A percentile compares a stretch with the other conserved stretches of the same genome.
phyloP scores from a whole-genome alignment of 2,888 invertebrate species.

The Torymus tubicola region DNA sequence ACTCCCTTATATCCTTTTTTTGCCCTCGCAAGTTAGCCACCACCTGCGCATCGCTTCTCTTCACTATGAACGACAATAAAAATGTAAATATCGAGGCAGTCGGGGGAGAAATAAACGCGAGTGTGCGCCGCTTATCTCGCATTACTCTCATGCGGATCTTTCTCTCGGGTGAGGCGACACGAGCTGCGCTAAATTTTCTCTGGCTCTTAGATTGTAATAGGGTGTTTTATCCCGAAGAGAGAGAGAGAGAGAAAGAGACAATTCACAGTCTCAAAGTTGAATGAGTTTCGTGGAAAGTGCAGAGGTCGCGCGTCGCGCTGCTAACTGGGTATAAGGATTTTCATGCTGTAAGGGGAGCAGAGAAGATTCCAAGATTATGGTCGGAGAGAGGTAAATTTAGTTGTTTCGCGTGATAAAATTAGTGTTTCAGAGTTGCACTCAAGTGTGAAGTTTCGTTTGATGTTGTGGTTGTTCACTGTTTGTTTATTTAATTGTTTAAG shows the following conservation, averaged over 20 bases:
- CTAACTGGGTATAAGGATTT: neutral
- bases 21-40: neutral
- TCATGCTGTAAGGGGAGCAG: neutral
- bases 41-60: neutral
- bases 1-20: neutral
- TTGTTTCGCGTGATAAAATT: no score
- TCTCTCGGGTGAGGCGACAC: constrained; percentile 4
- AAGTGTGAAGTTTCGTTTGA: no score
- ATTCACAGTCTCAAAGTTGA: constrained; percentile 5
- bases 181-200: neutral
- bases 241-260: neutral
- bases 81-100: constrained; percentile 37
- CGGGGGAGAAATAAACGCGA: constrained; percentile 13
- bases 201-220: neutral
- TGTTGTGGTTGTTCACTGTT: no score
- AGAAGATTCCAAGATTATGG: neutral
- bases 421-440: no score
- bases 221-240: neutral
- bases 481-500: no score
- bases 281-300: neutral
- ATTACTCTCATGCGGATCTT: constrained; percentile 31
- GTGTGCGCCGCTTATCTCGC: constrained; percentile 38
- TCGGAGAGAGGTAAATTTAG: no score
- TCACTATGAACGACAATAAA: constrained; percentile 24
- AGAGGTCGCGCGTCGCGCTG: neutral